These are phyloP conservation scores for Apus apus DNA, from an alignment of 2,113 vertebrate genomes.

Conservation along the genomic window DNA sequence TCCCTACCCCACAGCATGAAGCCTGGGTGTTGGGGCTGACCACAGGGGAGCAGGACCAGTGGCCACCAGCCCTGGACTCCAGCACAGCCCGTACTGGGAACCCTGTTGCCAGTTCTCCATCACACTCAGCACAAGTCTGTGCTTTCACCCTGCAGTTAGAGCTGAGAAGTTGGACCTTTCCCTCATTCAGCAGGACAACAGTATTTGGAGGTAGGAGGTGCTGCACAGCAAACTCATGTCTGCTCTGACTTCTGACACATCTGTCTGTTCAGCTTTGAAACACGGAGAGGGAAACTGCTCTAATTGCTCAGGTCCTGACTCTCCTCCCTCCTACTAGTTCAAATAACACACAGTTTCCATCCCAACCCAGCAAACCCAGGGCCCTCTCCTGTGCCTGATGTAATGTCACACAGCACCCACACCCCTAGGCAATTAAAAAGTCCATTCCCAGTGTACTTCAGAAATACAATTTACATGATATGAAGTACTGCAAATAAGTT, in stretches of 20 bases:
- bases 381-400: too few species aligned
- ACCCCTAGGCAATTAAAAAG: too few species aligned
- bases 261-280: neutral
- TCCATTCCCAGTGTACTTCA: neutral
- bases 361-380: neutral
- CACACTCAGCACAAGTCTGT: accelerated
- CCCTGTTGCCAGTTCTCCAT: neutral
- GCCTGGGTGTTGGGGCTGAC: too few species aligned
- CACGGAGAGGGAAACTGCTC: neutral
- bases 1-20: too few species aligned
- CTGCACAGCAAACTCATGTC: constrained; percentile 29
- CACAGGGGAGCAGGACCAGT: neutral
- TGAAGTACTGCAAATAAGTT: neutral
- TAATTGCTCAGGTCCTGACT: neutral
- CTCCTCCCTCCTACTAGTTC: neutral
- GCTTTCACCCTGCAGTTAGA: neutral
- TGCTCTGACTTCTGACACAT: neutral
- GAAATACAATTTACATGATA: neutral
- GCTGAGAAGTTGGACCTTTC: neutral
- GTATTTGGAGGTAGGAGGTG: neutral
- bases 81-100: neutral
- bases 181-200: neutral
- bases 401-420: neutral
- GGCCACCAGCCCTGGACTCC: neutral
- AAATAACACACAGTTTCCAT: neutral